Conservation (phyloP, 1,140 invertebrate species). For the Euura saliciscinereae region DNA sequence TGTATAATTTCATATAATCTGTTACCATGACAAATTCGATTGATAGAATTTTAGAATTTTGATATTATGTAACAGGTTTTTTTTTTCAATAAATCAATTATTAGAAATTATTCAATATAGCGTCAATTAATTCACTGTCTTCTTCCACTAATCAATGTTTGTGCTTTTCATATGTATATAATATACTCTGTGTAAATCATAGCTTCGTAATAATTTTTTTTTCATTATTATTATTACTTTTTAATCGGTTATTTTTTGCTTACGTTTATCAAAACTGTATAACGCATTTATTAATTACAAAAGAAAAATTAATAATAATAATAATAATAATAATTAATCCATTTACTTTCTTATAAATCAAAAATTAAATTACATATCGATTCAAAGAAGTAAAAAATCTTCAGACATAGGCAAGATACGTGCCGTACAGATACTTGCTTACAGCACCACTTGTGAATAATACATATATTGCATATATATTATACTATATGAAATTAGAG, state of each 20-base stretch:
- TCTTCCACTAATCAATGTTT: background rate
- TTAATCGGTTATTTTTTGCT: no score
- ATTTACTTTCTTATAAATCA: conserved; percentile 2
- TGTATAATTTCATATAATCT: no score
- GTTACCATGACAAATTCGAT: no score
- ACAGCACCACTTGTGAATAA: background rate
- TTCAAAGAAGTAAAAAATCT: background rate
- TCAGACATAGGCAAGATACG: background rate
- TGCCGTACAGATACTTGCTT: background rate
- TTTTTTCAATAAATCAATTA: no score
- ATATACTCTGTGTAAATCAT: background rate
- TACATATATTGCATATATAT: background rate
- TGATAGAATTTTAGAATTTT: no score
- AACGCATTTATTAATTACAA: no score
- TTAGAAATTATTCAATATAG: background rate
- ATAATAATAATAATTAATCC: background rate
- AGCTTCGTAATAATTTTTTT: no score
- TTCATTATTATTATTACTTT: no score
- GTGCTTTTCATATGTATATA: conserved; percentile 2
- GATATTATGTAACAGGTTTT: no score
- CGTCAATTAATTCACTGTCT: background rate
- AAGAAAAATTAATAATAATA: no score
- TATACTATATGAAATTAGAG: background rate
- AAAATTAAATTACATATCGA: background rate
- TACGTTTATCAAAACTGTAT: no score